Percentiles rank a stretch among this genome's conserved stretches.
Conservation (phyloP, 2,797 vertebrate species). For the Hozukius guyotensis region DNA sequence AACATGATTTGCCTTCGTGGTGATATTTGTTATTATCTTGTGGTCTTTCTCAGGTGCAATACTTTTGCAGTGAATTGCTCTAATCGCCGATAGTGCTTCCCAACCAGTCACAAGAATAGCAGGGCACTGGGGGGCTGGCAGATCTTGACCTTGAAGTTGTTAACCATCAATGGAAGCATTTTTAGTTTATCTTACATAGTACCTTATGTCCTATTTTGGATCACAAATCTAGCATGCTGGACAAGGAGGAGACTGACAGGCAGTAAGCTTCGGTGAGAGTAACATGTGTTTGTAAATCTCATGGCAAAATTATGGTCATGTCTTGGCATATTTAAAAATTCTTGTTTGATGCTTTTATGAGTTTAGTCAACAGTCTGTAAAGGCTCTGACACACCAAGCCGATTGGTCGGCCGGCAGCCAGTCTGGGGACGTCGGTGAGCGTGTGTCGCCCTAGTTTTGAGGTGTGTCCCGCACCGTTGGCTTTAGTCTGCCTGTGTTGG, state of each 20-base stretch:
- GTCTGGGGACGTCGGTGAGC: too few relatives aligned
- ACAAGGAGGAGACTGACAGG: slow-evolving; percentile 84
- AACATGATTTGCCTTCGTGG: neutral
- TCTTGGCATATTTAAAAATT: neutral
- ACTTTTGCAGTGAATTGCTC: neutral
- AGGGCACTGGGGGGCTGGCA: neutral
- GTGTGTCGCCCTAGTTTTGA: too few relatives aligned
- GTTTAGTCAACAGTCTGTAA: neutral
- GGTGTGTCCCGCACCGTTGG: too few relatives aligned
- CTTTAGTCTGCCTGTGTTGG: too few relatives aligned
- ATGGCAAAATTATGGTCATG: neutral
- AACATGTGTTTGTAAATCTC: neutral
- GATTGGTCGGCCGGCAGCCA: too few relatives aligned
- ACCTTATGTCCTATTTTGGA: neutral
- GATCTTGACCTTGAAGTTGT: neutral
- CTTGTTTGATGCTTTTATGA: neutral
- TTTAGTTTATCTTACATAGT: neutral
- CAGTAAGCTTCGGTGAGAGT: slow-evolving; percentile 91
- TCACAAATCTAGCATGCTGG: neutral
- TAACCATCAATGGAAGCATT: neutral
- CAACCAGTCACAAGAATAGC: neutral
- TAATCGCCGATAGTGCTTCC: neutral
- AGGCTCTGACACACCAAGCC: too few relatives aligned
- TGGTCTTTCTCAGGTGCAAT: neutral
- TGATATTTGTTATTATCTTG: neutral